Base-by-base conservation (phyloP, 2,797 vertebrate genomes). In the Oreonectes daqikongensis region DNA sequence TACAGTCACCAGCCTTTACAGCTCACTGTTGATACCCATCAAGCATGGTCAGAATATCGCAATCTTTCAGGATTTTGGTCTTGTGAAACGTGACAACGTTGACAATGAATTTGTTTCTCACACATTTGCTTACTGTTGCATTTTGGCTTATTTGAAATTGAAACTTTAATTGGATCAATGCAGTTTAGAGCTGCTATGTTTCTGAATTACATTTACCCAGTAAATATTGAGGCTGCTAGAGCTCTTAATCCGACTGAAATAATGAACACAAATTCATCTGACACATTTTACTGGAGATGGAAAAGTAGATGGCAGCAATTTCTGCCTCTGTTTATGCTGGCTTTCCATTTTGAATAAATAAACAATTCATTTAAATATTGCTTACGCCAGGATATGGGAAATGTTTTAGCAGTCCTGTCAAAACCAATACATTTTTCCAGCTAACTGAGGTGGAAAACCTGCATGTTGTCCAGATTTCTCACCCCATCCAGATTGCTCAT, bases 321-420 rank as follows among this genome's bases (percentile, higher is more conserved):
- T 46, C 4, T 24, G 15, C 11, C 5, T 46, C 7, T 69, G 15
- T 69, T 24, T 26, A 30, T 68, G 26, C 28, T 57, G 26, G n/a
- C 42, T 24, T 65, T 28, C 17, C 15, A 48, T n/a, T 44, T 35
- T 35, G 6, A 40, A 26, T 35, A 46, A n/a, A n/a, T 38, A 60
- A 72, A 68, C 46, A 52, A 64, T 24, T 57, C 1, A 75, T 75
- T 75, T 26, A 44, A 68, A 75, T 75, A 75, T 35, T 75, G 46
- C 65, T 79, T 75, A 46, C 4, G 7, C 11, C 14, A 24, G 52
- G 15, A 18, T n/a, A 11, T 61, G 30, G 40, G 28, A 20, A 7
- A 32, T 44, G 69, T 69, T 35, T 35, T 53, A 52, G 48, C 64
- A 69, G 64, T 42, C 22, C 5, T 1, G 20, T 69, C 64, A 55